Percentiles rank a stretch among this genome's conserved stretches.
Evolutionary conservation across 2,797 vertebrate genomes (phyloP).

Genomic region (Protosalanx chinensis): DNA sequence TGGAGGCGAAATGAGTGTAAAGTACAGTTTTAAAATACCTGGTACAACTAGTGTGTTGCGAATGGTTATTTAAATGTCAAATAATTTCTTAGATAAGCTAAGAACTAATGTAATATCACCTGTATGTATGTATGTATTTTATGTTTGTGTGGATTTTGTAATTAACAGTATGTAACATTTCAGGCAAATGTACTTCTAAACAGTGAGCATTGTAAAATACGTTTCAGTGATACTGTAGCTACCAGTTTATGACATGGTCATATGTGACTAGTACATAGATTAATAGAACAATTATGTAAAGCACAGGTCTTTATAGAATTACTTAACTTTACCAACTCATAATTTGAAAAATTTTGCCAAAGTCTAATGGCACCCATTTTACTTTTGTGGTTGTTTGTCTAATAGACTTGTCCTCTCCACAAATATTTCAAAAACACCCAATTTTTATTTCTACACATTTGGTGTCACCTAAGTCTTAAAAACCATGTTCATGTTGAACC

Average conservation of each 20-base stretch:
- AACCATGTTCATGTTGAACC: slow-evolving; percentile 25
- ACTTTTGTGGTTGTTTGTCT: too few species aligned
- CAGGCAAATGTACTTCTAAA: slow-evolving; percentile 43
- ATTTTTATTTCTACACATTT: slow-evolving; percentile 18
- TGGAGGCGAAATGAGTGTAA: neutral
- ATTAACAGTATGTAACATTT: slow-evolving; percentile 52
- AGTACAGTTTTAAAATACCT: neutral
- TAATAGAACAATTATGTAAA: neutral
- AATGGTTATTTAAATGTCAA: slow-evolving; percentile 36
- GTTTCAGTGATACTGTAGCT: slow-evolving; percentile 27
- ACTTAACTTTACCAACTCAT: neutral
- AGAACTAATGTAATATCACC: slow-evolving; percentile 34
- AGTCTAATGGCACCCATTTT: neutral
- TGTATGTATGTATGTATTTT: slow-evolving; percentile 36
- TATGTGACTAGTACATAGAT: slow-evolving; percentile 6
- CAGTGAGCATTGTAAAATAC: slow-evolving; percentile 32
- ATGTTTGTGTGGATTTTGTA: slow-evolving; percentile 52
- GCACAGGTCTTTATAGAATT: neutral
- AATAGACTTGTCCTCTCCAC: neutral
- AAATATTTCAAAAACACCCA: neutral
- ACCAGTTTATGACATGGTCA: slow-evolving; percentile 28
- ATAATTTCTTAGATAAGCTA: slow-evolving; percentile 25
- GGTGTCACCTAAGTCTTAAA: slow-evolving; percentile 53
- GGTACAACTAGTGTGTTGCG: slow-evolving; percentile 43
- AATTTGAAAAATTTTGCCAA: neutral